A percentile compares a stretch with the other conserved stretches of the same genome.
These are phyloP conservation scores for Sinocyclocheilus anophthalmus DNA, from an alignment of 2,113 vertebrate genomes.

Conservation along the genomic window DNA sequence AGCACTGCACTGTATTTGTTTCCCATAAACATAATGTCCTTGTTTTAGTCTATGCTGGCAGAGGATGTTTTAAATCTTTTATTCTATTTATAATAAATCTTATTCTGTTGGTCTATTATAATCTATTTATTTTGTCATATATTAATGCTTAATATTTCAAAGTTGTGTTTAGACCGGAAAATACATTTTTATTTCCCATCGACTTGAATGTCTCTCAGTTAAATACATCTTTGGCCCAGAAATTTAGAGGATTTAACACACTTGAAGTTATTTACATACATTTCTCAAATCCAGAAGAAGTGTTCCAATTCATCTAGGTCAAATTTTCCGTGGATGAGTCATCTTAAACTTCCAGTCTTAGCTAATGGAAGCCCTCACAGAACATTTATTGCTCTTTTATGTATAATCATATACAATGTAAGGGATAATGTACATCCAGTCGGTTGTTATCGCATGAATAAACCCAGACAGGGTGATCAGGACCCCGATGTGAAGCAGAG, in stretches of 20 bases:
- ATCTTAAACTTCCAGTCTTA: not conserved
- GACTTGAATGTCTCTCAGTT: not conserved
- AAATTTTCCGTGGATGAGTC: not conserved
- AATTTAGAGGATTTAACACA: conserved; percentile 10
- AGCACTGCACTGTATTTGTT: not conserved
- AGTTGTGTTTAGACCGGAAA: not conserved
- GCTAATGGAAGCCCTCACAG: not conserved
- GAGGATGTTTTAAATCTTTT: not conserved
- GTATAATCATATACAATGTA: not conserved
- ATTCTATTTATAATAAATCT: not conserved
- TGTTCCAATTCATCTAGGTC: not conserved
- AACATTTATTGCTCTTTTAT: not conserved
- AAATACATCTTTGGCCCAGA: not conserved
- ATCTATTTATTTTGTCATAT: not conserved
- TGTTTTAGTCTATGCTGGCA: not conserved
- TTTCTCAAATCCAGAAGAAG: not conserved
- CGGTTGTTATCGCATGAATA: not conserved
- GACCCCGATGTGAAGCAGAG: too few relatives aligned
- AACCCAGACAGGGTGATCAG: not conserved
- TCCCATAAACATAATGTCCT: not conserved
- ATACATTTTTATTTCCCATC: not conserved
- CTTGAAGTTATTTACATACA: not conserved
- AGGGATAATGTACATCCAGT: not conserved
- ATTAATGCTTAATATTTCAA: not conserved
- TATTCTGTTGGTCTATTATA: not conserved